Conservation (phyloP, 2,113 vertebrate species). For the Rutilus rutilus region DNA sequence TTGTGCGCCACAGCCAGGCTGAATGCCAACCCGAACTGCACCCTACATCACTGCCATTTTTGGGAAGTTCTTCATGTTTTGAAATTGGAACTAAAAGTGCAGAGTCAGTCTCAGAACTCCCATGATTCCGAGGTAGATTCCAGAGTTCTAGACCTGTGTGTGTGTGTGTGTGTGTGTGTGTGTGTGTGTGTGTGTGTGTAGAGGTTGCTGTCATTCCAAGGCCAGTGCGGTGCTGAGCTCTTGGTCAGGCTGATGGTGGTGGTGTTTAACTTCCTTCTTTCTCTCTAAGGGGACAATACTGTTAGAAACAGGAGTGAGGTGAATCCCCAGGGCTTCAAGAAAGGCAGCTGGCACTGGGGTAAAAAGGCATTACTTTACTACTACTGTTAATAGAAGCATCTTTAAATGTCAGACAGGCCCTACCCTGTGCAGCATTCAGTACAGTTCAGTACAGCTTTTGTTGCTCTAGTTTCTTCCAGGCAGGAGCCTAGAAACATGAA, state of each 20-base stretch:
- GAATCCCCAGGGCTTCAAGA: conserved; percentile 82
- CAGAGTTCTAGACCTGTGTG: background rate
- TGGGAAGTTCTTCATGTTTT: background rate
- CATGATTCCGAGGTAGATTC: conserved; percentile 12
- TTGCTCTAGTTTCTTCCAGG: conserved; percentile 9
- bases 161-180: conserved; percentile 4
- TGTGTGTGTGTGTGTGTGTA: background rate
- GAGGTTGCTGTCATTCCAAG: background rate
- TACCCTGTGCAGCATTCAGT: conserved; percentile 38
- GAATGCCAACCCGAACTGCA: background rate
- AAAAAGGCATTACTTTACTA: conserved; percentile 74
- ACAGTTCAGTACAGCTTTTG: conserved; percentile 24
- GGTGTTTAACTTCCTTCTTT: conserved; percentile 75
- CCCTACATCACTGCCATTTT: conserved; percentile 18
- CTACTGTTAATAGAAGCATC: conserved; percentile 19
- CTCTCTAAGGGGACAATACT: conserved; percentile 81
- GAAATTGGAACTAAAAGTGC: conserved; percentile 11
- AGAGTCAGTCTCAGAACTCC: conserved; percentile 9
- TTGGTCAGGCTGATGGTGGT: conserved; percentile 42
- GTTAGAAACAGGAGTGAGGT: conserved; percentile 83
- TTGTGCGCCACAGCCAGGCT: conserved; percentile 18
- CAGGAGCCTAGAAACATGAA: conserved; percentile 37
- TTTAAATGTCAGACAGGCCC: conserved; percentile 30
- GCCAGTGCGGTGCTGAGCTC: conserved; percentile 21
- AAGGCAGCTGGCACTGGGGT: conserved; percentile 85